Base-by-base conservation (phyloP, 2,113 vertebrate genomes). In the Epinephelus cyanopodus region DNA sequence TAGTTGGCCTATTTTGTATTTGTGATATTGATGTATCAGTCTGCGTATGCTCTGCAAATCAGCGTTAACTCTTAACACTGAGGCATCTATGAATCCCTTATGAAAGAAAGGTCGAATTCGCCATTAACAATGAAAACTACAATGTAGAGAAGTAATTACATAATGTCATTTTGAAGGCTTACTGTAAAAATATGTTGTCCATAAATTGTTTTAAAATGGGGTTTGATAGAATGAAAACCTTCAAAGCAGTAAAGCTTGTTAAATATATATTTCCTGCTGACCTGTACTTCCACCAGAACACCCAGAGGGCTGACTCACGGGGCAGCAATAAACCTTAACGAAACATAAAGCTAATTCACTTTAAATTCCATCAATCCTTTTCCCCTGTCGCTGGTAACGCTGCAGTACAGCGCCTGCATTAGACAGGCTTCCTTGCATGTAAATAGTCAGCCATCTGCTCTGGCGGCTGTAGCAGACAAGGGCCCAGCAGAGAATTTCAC, bases 321-420 rank as follows among this genome's bases (percentile, higher is more conserved):
- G 72, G 79, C 83, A 69, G 77, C 79, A 77, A 79, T 81, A 87
- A 86, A 85, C 69, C 63, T 70, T 81, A 83, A 89, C 48, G 50
- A 89, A 94, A 93, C 85, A 83, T 85, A 85, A 76, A 90, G 77
- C 91, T 88, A 92, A 91, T 94, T 91, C 85, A 92, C 84, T 91
- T 90, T 79, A 93, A 90, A 92, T 87, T 90, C 83, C 83, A 90
- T 87, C 82, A 91, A 89, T 61, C 69, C 71, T 84, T 83, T 85
- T 84, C 83, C 93, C 92, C 47, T 42, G 84, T 74, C 37, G 64
- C 86, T 77, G 18, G 77, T 87, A 88, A 86, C 68, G 62, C 87
- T 68, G 84, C 82, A 87, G 80, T 56, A 62, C 84, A 79, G 65
- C 37, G 68, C 75, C 70, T 81, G 85, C 91, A 84, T 89, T 78